A percentile compares a stretch with the other conserved stretches of the same genome.
Evolutionary conservation across 2,113 vertebrate species (phyloP).

Genomic region (Alectura lathami): DNA sequence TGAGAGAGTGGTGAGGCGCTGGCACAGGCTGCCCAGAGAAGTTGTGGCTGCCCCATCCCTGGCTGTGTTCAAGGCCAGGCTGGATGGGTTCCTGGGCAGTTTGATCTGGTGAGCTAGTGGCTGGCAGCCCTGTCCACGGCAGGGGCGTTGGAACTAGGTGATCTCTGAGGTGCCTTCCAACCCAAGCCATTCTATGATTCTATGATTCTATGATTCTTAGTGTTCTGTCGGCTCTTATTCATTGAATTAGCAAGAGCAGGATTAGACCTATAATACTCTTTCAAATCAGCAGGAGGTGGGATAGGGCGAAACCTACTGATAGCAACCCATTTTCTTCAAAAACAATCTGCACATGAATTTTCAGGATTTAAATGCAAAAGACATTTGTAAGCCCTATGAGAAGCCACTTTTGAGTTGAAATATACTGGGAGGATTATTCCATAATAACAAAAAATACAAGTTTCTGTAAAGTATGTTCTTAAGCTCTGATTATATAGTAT

Average conservation of each 20-base stretch:
- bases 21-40: too few species aligned
- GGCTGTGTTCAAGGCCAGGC: too few species aligned
- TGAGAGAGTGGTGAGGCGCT: too few species aligned
- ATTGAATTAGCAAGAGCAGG: conserved; percentile 5
- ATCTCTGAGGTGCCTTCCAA: too few species aligned
- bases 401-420: not conserved
- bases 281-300: not conserved
- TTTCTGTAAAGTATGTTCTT: not conserved
- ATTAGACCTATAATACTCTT: conserved; percentile 26
- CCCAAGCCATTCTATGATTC: too few species aligned
- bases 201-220: too few species aligned
- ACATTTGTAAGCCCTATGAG: not conserved
- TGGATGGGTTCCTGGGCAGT: too few species aligned
- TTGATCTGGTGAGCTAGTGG: too few species aligned
- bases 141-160: too few species aligned
- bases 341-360: conserved; percentile 18
- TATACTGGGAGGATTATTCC: not conserved
- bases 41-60: too few species aligned
- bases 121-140: too few species aligned
- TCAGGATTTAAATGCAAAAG: conserved; percentile 12
- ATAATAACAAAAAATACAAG: not conserved
- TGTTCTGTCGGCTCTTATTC: not conserved
- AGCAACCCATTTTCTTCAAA: conserved; percentile 35
- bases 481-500: not conserved
- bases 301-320: conserved; percentile 35